These are phyloP conservation scores for Lynx canadensis DNA, from an alignment of 2,113 vertebrate species.

Conservation along the genomic window DNA sequence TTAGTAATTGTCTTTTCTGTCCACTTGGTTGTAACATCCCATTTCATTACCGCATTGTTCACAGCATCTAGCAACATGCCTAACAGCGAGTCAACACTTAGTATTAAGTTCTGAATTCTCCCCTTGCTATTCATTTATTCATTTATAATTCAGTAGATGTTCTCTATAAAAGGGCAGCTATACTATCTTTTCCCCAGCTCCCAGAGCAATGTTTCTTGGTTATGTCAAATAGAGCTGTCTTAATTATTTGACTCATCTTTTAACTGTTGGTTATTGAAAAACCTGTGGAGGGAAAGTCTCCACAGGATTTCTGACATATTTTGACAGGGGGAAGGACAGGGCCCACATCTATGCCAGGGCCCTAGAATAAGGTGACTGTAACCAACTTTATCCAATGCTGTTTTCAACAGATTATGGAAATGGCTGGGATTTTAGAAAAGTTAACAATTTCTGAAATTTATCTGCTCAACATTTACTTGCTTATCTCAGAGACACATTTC, in stretches of 20 bases:
- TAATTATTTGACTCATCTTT: constrained; percentile 77
- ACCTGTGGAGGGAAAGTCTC: constrained; percentile 59
- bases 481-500: background rate
- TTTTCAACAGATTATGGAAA: constrained; percentile 26
- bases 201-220: constrained; percentile 70
- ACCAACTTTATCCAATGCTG: background rate
- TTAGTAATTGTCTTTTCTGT: constrained; percentile 36
- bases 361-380: background rate
- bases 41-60: background rate
- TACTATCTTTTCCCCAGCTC: constrained; percentile 60
- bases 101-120: constrained; percentile 65
- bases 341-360: background rate
- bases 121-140: constrained; percentile 55
- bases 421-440: constrained; percentile 41
- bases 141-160: constrained; percentile 72
- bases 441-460: background rate
- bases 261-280: constrained; percentile 69
- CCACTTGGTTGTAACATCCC: background rate
- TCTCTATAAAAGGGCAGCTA: constrained; percentile 47
- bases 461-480: background rate
- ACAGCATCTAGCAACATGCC: background rate
- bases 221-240: constrained; percentile 75
- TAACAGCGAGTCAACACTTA: background rate
- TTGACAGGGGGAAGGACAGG: constrained; percentile 59
- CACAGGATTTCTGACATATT: constrained; percentile 68